Evolutionary conservation across 2,113 vertebrate species (phyloP).

Genomic region (Spilogale gracilis): DNA sequence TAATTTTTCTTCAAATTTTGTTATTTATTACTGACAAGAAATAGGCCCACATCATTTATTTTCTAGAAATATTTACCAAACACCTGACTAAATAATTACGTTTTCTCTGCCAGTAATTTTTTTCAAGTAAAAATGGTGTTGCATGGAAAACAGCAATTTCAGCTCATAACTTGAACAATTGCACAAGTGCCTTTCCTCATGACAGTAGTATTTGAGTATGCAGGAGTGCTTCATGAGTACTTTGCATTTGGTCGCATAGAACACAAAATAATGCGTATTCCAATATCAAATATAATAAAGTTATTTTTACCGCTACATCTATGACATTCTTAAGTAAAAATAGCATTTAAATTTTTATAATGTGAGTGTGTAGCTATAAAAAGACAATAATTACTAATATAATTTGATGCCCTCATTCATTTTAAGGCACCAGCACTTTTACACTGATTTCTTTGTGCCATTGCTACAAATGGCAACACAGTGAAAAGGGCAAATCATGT

Average conservation of each 20-base stretch:
- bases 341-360: background rate
- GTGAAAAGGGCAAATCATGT: background rate
- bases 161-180: background rate
- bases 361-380: background rate
- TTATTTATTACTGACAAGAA: background rate
- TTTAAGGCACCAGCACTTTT: background rate
- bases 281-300: background rate
- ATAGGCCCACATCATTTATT: background rate
- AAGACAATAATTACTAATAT: background rate
- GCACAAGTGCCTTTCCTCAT: background rate
- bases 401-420: background rate
- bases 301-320: background rate
- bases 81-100: background rate
- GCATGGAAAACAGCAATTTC: background rate
- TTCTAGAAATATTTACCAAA: background rate
- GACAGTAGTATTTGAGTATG: background rate
- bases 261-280: background rate
- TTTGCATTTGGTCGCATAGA: background rate
- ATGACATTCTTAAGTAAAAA: constrained; percentile 11
- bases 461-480: background rate
- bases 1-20: constrained; percentile 41
- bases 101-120: background rate
- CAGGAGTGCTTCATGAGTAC: background rate
- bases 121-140: background rate
- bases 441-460: background rate